Conservation (phyloP, 1,140 invertebrate genomes). For the Cepaea nemoralis region DNA sequence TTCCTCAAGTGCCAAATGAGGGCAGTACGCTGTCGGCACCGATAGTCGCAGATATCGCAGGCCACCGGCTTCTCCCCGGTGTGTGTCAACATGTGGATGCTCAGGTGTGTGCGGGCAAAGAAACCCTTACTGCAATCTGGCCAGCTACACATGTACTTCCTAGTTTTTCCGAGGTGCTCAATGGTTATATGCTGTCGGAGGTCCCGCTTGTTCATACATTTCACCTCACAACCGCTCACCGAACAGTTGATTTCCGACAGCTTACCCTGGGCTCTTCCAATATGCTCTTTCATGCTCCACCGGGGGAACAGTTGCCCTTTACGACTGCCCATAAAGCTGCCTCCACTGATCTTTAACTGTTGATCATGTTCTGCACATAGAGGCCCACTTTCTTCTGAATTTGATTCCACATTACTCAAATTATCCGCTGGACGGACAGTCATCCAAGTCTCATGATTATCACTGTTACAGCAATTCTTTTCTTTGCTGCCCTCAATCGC, state of each 20-base stretch:
- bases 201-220: neutral
- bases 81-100: conserved; percentile 83
- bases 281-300: neutral
- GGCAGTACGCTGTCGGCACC: conserved; percentile 47
- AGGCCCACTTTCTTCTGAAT: too few relatives aligned
- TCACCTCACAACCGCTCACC: neutral
- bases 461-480: too few relatives aligned
- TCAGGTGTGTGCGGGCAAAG: conserved; percentile 70
- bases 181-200: conserved; percentile 20
- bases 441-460: too few relatives aligned
- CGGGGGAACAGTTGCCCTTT: neutral
- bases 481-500: too few relatives aligned
- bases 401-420: too few relatives aligned
- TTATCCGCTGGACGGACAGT: too few relatives aligned
- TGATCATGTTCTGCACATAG: too few relatives aligned
- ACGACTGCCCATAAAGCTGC: neutral
- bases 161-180: conserved; percentile 25
- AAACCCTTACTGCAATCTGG: conserved; percentile 45
- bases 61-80: conserved; percentile 85
- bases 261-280: neutral
- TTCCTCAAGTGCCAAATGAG: conserved; percentile 51
- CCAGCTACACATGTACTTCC: conserved; percentile 43
- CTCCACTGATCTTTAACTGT: too few relatives aligned
- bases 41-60: conserved; percentile 75
- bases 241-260: neutral